phyloP scores from a whole-genome alignment of 1,140 invertebrate genomes.

The Eriocheir sinensis region DNA sequence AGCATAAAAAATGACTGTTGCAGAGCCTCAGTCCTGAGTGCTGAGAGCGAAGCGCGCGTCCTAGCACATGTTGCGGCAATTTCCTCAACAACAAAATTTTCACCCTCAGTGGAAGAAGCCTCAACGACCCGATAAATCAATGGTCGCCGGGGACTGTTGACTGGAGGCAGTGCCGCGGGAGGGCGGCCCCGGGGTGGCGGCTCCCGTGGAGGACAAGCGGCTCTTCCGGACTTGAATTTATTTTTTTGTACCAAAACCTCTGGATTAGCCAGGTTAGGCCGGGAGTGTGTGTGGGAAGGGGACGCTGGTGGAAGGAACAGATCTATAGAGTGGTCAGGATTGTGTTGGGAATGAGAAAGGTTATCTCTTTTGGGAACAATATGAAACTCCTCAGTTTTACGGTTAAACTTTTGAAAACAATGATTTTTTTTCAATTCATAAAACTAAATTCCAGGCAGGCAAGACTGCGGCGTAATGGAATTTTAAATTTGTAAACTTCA shows the following conservation, averaged over 20 bases:
- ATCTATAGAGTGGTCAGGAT: background rate
- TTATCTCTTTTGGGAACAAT: no score
- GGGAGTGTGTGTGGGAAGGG: background rate
- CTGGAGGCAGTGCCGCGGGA: background rate
- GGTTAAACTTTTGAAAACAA: background rate
- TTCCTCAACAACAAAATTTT: no score
- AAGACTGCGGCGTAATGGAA: background rate
- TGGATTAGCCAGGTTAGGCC: background rate
- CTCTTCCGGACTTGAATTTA: background rate
- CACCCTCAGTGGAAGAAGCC: no score
- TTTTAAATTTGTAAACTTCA: slow-evolving; percentile 10
- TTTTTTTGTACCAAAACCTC: background rate
- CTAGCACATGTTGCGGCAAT: no score
- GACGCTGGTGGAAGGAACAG: no score
- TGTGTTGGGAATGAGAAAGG: background rate
- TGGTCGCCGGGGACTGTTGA: background rate
- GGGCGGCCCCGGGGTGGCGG: background rate
- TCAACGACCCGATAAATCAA: background rate
- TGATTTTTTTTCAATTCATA: background rate
- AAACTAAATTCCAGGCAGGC: background rate
- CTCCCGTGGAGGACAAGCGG: background rate
- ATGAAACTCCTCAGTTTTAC: background rate
- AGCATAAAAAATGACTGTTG: no score
- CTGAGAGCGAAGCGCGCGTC: no score
- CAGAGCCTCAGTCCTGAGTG: no score